Evolutionary conservation across 2,113 vertebrate genomes (phyloP).

Genomic region (human): GRCh38 chr2:189199001-189199500

Average conservation of each 20-base stretch:
- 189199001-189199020: background rate
- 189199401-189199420: background rate
- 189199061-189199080: background rate
- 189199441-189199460: background rate
- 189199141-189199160: background rate
- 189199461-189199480: background rate
- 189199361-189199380: background rate
- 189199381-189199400: background rate
- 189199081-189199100: background rate
- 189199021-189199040: background rate
- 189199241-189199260: background rate
- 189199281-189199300: background rate
- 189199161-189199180: background rate
- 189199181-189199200: background rate
- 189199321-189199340: background rate
- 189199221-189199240: background rate
- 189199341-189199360: background rate
- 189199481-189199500: background rate
- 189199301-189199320: background rate
- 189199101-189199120: background rate
- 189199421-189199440: constrained; percentile 6
- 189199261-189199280: background rate
- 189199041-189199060: background rate
- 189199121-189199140: background rate
- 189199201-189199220: background rate